Evolutionary conservation across 2,888 invertebrate species (phyloP).

Genomic region (Meteorus cinctellus): DNA sequence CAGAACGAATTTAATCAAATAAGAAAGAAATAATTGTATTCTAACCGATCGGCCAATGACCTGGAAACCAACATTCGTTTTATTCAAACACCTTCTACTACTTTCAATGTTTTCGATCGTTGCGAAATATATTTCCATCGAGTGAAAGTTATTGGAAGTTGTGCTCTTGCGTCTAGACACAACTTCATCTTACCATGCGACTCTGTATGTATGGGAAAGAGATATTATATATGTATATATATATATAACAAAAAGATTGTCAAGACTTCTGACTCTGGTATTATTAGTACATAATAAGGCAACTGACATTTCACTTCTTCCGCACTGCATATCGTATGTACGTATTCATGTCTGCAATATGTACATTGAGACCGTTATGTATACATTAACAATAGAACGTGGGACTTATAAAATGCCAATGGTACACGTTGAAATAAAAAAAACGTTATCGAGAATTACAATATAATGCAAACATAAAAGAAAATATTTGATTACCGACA

Average conservation of each 20-base stretch:
- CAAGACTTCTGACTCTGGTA: neutral
- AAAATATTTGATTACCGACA: neutral
- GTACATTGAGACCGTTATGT: neutral
- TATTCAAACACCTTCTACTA: conserved; percentile 40
- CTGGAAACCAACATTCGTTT: conserved; percentile 40
- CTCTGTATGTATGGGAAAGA: conserved; percentile 11
- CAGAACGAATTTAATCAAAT: neutral
- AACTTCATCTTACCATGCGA: conserved; percentile 1
- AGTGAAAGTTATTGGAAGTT: conserved; percentile 51
- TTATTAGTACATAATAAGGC: neutral
- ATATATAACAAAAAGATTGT: neutral
- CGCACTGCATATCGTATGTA: neutral
- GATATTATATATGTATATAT: neutral
- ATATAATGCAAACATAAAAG: neutral
- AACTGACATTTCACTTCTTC: conserved; percentile 31
- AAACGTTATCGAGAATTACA: too few species aligned
- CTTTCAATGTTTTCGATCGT: conserved; percentile 37
- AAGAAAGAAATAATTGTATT: neutral
- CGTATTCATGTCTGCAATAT: neutral
- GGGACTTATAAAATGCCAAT: neutral
- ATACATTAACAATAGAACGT: neutral
- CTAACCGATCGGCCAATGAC: conserved; percentile 51
- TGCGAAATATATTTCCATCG: conserved; percentile 43
- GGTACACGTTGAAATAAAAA: neutral
- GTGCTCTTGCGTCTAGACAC: conserved; percentile 23